A percentile compares a stretch with the other conserved stretches of the same genome.
These are phyloP conservation scores for Lasioglossum leucozonium DNA, from an alignment of 2,888 invertebrate genomes.

Conservation along the genomic window DNA sequence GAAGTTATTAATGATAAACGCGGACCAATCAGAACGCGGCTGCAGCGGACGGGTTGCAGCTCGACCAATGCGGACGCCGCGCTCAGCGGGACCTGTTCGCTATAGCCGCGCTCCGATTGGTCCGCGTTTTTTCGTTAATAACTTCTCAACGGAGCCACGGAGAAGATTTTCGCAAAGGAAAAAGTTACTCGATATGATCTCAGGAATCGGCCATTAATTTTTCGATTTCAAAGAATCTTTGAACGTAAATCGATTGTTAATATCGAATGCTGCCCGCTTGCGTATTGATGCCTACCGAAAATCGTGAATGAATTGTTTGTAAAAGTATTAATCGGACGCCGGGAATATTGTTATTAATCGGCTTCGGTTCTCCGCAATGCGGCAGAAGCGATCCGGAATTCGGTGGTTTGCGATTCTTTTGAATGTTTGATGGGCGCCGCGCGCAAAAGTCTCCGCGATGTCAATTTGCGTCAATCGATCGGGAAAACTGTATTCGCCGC, in stretches of 20 bases:
- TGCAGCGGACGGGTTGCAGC: too few species aligned
- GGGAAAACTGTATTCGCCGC: slow-evolving; percentile 2
- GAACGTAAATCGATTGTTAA: too few species aligned
- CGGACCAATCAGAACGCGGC: neutral
- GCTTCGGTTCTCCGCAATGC: neutral
- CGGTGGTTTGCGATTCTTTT: slow-evolving; percentile 1
- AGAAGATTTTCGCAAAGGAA: too few species aligned
- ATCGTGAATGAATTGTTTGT: neutral
- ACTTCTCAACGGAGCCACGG: accelerated
- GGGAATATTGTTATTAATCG: neutral
- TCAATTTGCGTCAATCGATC: slow-evolving; percentile 25
- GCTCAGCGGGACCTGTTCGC: too few species aligned
- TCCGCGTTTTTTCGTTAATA: too few species aligned
- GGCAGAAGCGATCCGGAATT: neutral
- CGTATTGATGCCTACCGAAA: neutral
- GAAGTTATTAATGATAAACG: neutral
- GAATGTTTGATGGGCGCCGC: neutral
- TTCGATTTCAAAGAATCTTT: too few species aligned
- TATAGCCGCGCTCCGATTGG: too few species aligned
- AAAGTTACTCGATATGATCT: too few species aligned
- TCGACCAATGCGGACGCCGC: too few species aligned
- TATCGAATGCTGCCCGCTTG: neutral
- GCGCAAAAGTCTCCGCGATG: neutral
- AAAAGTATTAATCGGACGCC: neutral
- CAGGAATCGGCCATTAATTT: too few species aligned